Base-by-base conservation (phyloP, 35 echinoderm and acorn worm genomes). In the Lytechinus pictus region DNA sequence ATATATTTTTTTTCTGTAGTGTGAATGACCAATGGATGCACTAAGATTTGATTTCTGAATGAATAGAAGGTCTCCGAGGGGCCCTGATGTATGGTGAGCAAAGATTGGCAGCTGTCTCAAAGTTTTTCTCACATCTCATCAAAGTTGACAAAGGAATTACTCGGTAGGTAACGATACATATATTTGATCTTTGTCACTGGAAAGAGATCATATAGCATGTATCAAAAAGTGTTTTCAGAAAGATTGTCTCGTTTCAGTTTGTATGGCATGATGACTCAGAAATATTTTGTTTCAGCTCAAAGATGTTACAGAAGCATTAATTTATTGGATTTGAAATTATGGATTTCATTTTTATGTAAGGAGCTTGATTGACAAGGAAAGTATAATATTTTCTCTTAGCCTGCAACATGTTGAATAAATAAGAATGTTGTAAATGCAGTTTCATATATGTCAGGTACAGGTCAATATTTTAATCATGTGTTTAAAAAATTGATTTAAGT, bases 91-190 rank as follows among this genome's bases (percentile, higher is more conserved):
- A 79, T 79, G 66, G 4, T 79, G 66, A 79, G 66, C 66, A 79
- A 79, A 79, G 66, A 79, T 79, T 79, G 66, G 66, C 66, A 79
- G 66, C 66, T 79, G 66, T 79, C 16, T 16, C 66, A 79, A 79
- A 79, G 66, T 79, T 79, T 79, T 24, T 79, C 66, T 79, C 19
- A 79, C 66, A 79, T 79, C 12, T 79, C 19, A 24, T 79, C 66
- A 79, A 79, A 79, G 66, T 79, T 79, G 66, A 79, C 66, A 79
- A 79, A 79, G 66, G 66, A 79, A 79, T 79, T 79, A 79, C 66
- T 79, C 19, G 21, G 66, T 7, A 79, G 66, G 66, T 8, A 79
- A 79, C 66, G 66, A 79, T 79, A 79, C 66, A 79, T 79, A 24
- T 79, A 79, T 79, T 79, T 79, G 66, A 79, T 79, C 66, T 79